phyloP scores from a whole-genome alignment of 2,113 vertebrate genomes.

The Enhydra lutris region DNA sequence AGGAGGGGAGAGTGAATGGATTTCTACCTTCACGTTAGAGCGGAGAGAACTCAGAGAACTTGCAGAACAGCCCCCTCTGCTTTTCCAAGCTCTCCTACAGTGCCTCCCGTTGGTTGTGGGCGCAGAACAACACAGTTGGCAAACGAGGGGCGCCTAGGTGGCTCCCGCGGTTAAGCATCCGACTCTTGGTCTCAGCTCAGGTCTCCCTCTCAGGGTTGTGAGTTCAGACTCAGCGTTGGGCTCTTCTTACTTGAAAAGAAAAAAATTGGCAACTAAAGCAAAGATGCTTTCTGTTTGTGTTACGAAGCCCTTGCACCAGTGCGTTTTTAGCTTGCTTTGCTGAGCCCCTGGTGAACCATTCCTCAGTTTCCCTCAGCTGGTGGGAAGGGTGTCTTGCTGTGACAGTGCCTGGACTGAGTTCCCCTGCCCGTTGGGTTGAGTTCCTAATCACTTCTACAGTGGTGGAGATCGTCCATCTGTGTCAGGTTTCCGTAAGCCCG shows the following conservation, averaged over 20 bases:
- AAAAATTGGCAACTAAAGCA: background rate
- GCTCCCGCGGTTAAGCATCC: background rate
- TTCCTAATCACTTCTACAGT: background rate
- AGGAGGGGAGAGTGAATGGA: constrained; percentile 21
- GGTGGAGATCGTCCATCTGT: accelerated
- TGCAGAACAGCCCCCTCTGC: background rate
- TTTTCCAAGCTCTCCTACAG: background rate
- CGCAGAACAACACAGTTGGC: background rate
- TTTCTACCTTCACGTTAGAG: background rate
- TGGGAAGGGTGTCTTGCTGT: background rate
- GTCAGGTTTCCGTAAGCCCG: accelerated
- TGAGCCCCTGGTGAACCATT: background rate
- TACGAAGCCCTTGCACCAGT: background rate
- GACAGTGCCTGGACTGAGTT: background rate
- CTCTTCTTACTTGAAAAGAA: background rate
- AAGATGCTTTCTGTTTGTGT: constrained; percentile 47
- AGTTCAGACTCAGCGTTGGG: background rate
- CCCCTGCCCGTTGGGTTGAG: background rate
- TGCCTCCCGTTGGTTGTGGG: background rate
- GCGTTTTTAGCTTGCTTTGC: background rate
- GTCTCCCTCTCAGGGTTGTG: background rate
- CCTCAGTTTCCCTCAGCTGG: background rate
- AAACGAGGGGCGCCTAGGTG: background rate
- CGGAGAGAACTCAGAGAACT: background rate
- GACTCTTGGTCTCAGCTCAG: background rate